Evolutionary conservation across 2,888 invertebrate genomes (phyloP).

Genomic region (Macrosiphum euphorbiae): DNA sequence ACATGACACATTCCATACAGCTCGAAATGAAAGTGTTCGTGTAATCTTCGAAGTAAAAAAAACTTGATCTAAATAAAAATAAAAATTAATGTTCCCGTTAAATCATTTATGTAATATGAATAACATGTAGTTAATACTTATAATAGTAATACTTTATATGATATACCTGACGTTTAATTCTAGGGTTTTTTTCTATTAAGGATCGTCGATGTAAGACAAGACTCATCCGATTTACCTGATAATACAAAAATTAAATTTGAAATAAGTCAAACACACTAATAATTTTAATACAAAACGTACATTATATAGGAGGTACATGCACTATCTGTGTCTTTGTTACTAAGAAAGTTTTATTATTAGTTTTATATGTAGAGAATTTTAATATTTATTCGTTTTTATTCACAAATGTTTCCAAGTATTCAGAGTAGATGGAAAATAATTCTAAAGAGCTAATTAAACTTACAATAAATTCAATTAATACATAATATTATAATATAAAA

Average conservation of each 20-base stretch:
- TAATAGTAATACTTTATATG: too few species aligned
- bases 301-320: too few species aligned
- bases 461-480: too few species aligned
- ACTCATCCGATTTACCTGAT: not conserved
- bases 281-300: too few species aligned
- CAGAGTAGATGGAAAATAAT: too few species aligned
- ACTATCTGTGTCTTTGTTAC: too few species aligned
- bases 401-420: too few species aligned
- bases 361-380: too few species aligned
- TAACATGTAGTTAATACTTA: not conserved
- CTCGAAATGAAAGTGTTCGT: not conserved
- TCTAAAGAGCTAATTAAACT: too few species aligned
- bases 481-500: too few species aligned
- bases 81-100: not conserved
- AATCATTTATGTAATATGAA: not conserved
- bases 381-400: too few species aligned
- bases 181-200: not conserved
- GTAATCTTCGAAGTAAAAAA: not conserved
- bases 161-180: not conserved
- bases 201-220: not conserved
- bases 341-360: too few species aligned
- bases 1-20: not conserved
- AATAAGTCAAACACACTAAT: not conserved
- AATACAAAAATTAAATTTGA: not conserved
- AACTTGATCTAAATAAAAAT: not conserved